These are phyloP conservation scores for Rhinichthys osculus DNA, from an alignment of 2,797 vertebrate genomes.

Conservation along the genomic window DNA sequence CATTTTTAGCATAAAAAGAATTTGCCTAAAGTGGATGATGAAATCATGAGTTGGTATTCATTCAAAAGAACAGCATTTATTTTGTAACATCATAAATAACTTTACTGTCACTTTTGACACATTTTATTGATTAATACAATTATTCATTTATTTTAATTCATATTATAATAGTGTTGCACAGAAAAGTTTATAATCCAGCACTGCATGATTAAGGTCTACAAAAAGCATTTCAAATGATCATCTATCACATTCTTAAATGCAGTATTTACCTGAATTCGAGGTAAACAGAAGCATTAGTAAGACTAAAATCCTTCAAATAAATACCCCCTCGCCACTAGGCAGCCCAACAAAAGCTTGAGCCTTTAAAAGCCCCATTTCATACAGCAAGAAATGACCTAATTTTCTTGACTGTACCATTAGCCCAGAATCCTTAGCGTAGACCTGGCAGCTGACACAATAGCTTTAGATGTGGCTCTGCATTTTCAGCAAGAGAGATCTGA, in stretches of 20 bases:
- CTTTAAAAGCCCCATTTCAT: conserved; percentile 26
- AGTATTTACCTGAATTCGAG: neutral
- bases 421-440: conserved; percentile 28
- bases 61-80: too few species aligned
- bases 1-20: neutral
- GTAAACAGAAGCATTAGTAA: conserved; percentile 11
- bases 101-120: neutral
- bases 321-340: neutral
- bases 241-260: neutral
- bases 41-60: neutral
- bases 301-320: conserved; percentile 6
- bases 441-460: conserved; percentile 28
- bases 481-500: conserved; percentile 3
- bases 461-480: conserved; percentile 13
- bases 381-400: conserved; percentile 34
- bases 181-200: neutral
- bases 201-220: neutral
- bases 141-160: neutral
- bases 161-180: neutral
- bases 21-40: neutral
- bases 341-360: conserved; percentile 24
- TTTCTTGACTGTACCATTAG: conserved; percentile 32
- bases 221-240: neutral
- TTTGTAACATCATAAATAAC: neutral
- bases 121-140: neutral